A percentile compares a stretch with the other conserved stretches of the same genome.
Evolutionary conservation across 2,797 vertebrate genomes (phyloP).

Genomic region (Eulemur coronatus): DNA sequence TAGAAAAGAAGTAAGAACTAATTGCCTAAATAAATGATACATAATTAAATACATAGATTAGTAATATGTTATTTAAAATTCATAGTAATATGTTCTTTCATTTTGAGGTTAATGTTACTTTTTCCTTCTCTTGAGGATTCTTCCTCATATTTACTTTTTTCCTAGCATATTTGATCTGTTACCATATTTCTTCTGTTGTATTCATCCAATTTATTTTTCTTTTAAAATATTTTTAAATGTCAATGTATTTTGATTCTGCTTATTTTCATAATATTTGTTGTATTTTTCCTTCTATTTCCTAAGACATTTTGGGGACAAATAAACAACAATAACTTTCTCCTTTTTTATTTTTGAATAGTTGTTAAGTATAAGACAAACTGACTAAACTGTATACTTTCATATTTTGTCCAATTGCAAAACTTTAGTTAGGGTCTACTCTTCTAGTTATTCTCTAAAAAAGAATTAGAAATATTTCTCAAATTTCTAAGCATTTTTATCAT

Average conservation of each 20-base stretch:
- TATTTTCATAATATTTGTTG: neutral
- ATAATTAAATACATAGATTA: neutral
- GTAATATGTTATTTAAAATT: neutral
- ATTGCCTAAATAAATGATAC: neutral
- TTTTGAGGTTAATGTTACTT: neutral
- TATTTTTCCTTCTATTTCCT: neutral
- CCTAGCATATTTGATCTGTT: neutral
- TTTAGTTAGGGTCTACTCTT: neutral
- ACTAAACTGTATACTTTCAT: neutral
- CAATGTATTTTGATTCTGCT: neutral
- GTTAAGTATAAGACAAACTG: neutral
- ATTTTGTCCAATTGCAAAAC: neutral
- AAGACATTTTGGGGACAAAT: neutral
- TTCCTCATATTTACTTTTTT: neutral
- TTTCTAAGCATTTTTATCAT: neutral
- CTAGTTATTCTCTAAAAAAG: neutral
- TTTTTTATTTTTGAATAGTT: neutral
- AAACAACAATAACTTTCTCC: neutral
- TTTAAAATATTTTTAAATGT: neutral
- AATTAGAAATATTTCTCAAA: neutral
- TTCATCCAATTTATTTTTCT: neutral
- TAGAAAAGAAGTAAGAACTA: neutral
- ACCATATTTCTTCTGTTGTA: neutral
- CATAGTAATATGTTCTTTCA: neutral
- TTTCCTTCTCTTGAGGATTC: neutral